Base-by-base conservation (phyloP, 1,140 invertebrate species). In the Pseudomyrmex concolor region DNA sequence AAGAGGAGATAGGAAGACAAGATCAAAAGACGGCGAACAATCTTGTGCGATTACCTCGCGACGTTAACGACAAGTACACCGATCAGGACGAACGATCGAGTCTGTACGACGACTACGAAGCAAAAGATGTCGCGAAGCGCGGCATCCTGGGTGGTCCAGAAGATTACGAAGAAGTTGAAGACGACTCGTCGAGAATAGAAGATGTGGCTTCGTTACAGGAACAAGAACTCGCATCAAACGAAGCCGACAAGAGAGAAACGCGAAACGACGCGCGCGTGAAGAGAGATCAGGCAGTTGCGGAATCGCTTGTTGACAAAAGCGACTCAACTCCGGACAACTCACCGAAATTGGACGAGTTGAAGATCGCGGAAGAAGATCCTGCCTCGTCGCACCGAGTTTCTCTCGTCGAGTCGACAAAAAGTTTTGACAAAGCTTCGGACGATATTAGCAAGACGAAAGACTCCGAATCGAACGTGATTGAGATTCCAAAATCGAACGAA, bases 111-210 rank as follows among this genome's bases (percentile, higher is more conserved):
- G 87, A 86, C 4, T 83, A 82, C 34, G 85, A 86, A 15, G 12
- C 73, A 9, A 90, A 91, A 55, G 89, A 90, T 43, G 51, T 88
- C 13, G 87, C 80, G 4, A 91, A 91, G 1, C 83, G 90, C 22
- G 90, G 88, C 8, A 54, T 82, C 1, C 25, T 72, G 13, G 71
- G 8, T 0, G 83, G 83, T 2, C 57, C 83, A 0, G 89, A 88
- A 17, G 90, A 90, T 59, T 89, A 91, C 54, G 89, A 90, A 15
- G 82, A 86, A 50, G 25, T 62, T 4, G 73, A 87, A 5, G 85
- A 87, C 0, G 68, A 86, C 0, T 15, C 54, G 0, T 5, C 22
- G 0, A 81, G 2, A 2, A 13, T 12, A 0, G 80, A 84, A 0
- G 73, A 86, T 7, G 25, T 25, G 5, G 25, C 25, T 0, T 72